Conservation (phyloP, 2,888 invertebrate genomes). For the Lagria hirta region DNA sequence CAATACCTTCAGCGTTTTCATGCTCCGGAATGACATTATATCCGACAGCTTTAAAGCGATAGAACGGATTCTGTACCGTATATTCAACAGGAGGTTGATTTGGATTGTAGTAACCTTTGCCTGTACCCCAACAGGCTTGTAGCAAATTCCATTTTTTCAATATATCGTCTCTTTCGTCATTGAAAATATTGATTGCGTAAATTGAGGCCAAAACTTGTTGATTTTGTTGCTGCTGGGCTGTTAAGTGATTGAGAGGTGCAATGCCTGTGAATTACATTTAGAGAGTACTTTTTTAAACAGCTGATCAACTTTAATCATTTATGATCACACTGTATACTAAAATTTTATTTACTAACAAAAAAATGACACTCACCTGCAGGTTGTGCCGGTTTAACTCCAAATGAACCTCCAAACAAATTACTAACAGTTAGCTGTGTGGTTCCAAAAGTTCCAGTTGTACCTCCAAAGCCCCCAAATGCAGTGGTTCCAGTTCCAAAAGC, state of each 20-base stretch:
- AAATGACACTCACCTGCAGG: too few species aligned
- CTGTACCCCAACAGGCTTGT: slow-evolving; percentile 86
- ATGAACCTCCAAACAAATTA: too few species aligned
- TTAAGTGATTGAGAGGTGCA: slow-evolving; percentile 19
- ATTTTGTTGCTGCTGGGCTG: slow-evolving; percentile 38
- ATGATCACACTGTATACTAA: too few species aligned
- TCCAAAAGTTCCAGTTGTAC: too few species aligned
- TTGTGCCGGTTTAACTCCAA: too few species aligned
- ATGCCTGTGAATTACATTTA: too few species aligned
- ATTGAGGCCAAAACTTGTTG: slow-evolving; percentile 57
- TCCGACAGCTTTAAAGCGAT: slow-evolving; percentile 92
- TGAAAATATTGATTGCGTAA: slow-evolving; percentile 69
- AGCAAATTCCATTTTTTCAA: slow-evolving; percentile 94
- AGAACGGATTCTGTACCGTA: slow-evolving; percentile 86
- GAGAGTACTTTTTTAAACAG: too few species aligned
- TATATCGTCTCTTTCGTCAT: slow-evolving; percentile 92
- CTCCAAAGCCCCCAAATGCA: slow-evolving; percentile 51
- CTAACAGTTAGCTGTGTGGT: too few species aligned
- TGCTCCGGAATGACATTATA: slow-evolving; percentile 85
- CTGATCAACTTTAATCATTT: too few species aligned
- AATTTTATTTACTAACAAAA: too few species aligned
- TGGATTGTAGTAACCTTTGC: slow-evolving; percentile 78
- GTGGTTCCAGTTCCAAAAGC: slow-evolving; percentile 41
- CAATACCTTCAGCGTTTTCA: slow-evolving; percentile 89
- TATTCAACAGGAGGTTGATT: slow-evolving; percentile 79